Base-by-base conservation (phyloP, 2,888 invertebrate species). In the Scelioninae gen. 2 region DNA sequence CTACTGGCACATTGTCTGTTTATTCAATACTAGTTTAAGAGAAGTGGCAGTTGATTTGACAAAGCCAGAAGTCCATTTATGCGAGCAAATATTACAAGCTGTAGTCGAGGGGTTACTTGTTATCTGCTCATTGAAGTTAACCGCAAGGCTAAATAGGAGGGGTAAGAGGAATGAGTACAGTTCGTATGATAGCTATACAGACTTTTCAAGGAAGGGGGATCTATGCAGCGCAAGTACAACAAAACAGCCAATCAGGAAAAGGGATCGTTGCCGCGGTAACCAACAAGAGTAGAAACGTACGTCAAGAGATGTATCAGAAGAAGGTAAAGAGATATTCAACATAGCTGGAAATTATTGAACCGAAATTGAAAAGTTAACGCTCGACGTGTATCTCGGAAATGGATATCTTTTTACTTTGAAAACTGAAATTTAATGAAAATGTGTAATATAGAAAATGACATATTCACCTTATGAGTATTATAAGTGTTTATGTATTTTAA, bases 61-160 rank as follows among this genome's bases (percentile, higher is more conserved):
- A 85, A 85, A 85, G 85, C 84, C 82, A 78, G 81, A 80, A 78
- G 83, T 84, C 84, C 84, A 84, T 85, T 84, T 85, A 84, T 83
- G 81, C 82, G 82, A 84, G 82, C 78, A 81, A 84, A 84, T 85
- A 85, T 84, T 84, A 84, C 84, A 85, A 82, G 82, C 81, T 78
- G 77, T 78, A 79, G 79, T 82, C 79, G 81, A 82, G 82, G 84
- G 83, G 83, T 81, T 82, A 83, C 85, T 86, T 84, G 86, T 85
- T 86, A 86, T 85, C 84, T 83, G 84, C 84, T 86, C 84, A 85
- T 85, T 86, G 85, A 85, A 85, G 86, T 83, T 86, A 86, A 86
- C 85, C 84, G 84, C 85, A 84, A 81, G 82, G 84, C 85, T 85
- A 85, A 85, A 85, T 85, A 82, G 79, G 80, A 79, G 72, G 64